phyloP scores from a whole-genome alignment of 1,140 invertebrate genomes.

The Asobara japonica region DNA sequence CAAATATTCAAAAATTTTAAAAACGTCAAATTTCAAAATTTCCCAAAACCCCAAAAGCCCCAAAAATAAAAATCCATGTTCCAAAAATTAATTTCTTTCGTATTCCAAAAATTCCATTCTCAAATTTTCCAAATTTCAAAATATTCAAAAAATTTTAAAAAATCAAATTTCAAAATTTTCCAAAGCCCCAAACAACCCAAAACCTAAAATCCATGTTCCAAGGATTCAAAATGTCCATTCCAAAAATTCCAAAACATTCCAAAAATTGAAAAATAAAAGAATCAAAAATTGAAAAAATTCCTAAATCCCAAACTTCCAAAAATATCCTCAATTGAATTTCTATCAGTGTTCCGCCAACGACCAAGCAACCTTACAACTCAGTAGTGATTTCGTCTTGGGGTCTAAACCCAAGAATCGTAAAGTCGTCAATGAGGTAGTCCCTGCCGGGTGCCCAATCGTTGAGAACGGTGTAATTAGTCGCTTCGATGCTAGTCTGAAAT shows the following conservation, averaged over 20 bases:
- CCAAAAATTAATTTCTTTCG: no score
- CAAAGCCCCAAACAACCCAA: no score
- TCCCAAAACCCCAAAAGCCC: no score
- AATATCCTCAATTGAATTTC: constrained; percentile 29
- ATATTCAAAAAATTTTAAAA: no score
- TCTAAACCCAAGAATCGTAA: constrained; percentile 77
- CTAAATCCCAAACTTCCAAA: neutral
- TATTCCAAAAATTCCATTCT: no score
- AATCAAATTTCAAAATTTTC: no score
- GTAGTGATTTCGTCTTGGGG: constrained; percentile 84
- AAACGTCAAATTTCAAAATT: no score
- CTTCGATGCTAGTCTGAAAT: constrained; percentile 55
- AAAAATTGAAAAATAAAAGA: neutral
- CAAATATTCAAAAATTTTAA: no score
- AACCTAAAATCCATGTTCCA: no score
- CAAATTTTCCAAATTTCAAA: no score
- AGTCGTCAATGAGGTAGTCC: constrained; percentile 77
- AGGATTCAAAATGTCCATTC: neutral
- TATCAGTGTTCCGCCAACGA: constrained; percentile 3
- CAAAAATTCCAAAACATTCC: neutral
- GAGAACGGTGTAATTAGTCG: constrained; percentile 63
- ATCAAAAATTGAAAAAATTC: no score
- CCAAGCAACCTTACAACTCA: constrained; percentile 69
- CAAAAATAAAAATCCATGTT: no score
- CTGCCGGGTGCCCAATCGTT: constrained; percentile 73